Evolutionary conservation across 2,888 invertebrate genomes (phyloP).

Genomic region (Thymelicus acteon): DNA sequence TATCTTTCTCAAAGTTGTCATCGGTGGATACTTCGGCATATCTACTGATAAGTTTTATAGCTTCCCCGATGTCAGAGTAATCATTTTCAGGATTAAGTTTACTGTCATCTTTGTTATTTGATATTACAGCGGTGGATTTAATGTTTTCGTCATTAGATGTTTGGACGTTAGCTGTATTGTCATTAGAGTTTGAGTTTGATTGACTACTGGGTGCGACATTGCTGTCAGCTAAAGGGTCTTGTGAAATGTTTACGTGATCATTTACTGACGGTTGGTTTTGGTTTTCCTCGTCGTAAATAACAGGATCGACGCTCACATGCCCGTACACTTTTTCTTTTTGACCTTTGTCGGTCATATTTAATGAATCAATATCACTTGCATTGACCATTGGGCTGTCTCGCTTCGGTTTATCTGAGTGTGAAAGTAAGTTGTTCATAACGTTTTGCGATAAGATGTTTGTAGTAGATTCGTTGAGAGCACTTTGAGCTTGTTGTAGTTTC

Average conservation of each 20-base stretch:
- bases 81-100: conserved; percentile 79
- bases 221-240: conserved; percentile 31
- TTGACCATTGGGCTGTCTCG: conserved; percentile 70
- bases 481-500: conserved; percentile 68
- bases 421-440: conserved; percentile 62
- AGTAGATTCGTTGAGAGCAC: conserved; percentile 53
- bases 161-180: conserved; percentile 40
- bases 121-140: conserved; percentile 48
- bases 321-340: conserved; percentile 78
- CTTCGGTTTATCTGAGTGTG: conserved; percentile 74
- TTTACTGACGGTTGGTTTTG: conserved; percentile 44
- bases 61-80: conserved; percentile 79
- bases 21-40: conserved; percentile 81
- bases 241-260: conserved; percentile 41
- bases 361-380: conserved; percentile 54
- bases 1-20: conserved; percentile 75
- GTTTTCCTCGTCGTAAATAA: conserved; percentile 61
- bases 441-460: conserved; percentile 62
- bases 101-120: conserved; percentile 62
- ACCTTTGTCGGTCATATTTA: conserved; percentile 63
- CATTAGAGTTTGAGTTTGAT: conserved; percentile 6
- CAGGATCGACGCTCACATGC: conserved; percentile 75
- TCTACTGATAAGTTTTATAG: conserved; percentile 78
- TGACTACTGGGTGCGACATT: conserved; percentile 10
- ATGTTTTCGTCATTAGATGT: conserved; percentile 39